Evolutionary conservation across 2,113 vertebrate species (phyloP).

Genomic region (Onychostoma macrolepis): DNA sequence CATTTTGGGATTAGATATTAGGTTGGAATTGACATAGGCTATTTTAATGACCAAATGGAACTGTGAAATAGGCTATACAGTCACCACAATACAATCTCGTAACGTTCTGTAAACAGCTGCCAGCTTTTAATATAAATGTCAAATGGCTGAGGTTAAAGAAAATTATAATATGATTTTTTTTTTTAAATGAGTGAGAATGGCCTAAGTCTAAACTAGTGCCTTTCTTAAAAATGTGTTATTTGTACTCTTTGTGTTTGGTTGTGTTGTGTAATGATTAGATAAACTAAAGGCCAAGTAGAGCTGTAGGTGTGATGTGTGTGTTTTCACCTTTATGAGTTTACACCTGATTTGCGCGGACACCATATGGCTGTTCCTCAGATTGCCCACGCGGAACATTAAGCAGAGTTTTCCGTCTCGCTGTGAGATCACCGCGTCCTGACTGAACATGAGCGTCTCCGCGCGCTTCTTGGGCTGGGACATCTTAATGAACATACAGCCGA

Average conservation of each 20-base stretch:
- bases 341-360: constrained; percentile 91
- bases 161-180: background rate
- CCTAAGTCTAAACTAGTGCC: background rate
- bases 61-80: background rate
- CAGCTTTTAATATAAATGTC: background rate
- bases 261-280: background rate
- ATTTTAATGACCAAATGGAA: background rate
- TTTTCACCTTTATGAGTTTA: constrained; percentile 89
- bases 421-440: constrained; percentile 83
- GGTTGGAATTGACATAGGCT: background rate
- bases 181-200: background rate
- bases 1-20: background rate
- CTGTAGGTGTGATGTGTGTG: background rate
- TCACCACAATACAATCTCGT: background rate
- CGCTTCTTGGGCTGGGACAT: constrained; percentile 92
- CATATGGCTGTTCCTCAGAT: constrained; percentile 92
- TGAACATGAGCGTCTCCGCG: constrained; percentile 91
- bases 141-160: background rate
- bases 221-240: background rate
- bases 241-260: background rate
- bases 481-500: constrained; percentile 92
- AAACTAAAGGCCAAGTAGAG: background rate
- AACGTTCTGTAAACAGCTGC: background rate
- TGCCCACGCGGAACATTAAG: constrained; percentile 91
- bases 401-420: constrained; percentile 86